These are phyloP conservation scores for Thamnophis sirtalis DNA, from an alignment of 2,113 vertebrate genomes.

Conservation along the genomic window DNA sequence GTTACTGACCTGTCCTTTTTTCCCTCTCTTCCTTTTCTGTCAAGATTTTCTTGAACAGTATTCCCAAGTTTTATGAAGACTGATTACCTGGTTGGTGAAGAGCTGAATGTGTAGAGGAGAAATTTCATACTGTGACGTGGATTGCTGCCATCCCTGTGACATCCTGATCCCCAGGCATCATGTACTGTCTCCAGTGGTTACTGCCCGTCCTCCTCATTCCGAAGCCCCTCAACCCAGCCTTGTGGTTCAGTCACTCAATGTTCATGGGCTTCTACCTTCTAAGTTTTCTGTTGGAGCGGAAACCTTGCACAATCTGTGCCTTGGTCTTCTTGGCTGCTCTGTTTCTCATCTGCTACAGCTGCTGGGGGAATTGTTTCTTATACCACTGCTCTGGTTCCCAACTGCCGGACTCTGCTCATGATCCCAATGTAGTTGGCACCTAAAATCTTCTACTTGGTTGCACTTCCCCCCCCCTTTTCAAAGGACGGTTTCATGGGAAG, in stretches of 20 bases:
- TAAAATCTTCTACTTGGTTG: conserved; percentile 65
- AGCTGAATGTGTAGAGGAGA: conserved; percentile 9
- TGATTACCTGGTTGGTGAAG: fast-evolving
- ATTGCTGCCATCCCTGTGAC: conserved; percentile 12
- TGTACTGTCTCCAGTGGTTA: conserved; percentile 99
- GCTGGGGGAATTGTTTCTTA: conserved; percentile 99
- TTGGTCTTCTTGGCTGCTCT: conserved; percentile 97
- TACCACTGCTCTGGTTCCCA: conserved; percentile 93
- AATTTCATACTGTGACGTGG: background rate
- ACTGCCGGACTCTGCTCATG: conserved; percentile 85
- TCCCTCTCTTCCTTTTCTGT: background rate
- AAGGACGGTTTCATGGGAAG: conserved; percentile 61
- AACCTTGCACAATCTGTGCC: conserved; percentile 99
- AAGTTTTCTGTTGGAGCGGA: conserved; percentile 98
- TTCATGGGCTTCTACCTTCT: conserved; percentile 99
- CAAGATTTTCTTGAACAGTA: background rate
- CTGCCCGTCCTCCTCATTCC: conserved; percentile 97
- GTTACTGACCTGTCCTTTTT: conserved; percentile 2
- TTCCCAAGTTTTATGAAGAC: conserved; percentile 25
- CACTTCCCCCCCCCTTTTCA: conserved; percentile 61
- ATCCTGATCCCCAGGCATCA: conserved; percentile 63
- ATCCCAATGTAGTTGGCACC: conserved; percentile 92
- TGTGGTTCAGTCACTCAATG: conserved; percentile 99
- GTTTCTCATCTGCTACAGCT: conserved; percentile 98
- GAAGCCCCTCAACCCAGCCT: conserved; percentile 94